These are phyloP conservation scores for Catharus fuscescens DNA, from an alignment of 2,113 vertebrate genomes.

Conservation along the genomic window DNA sequence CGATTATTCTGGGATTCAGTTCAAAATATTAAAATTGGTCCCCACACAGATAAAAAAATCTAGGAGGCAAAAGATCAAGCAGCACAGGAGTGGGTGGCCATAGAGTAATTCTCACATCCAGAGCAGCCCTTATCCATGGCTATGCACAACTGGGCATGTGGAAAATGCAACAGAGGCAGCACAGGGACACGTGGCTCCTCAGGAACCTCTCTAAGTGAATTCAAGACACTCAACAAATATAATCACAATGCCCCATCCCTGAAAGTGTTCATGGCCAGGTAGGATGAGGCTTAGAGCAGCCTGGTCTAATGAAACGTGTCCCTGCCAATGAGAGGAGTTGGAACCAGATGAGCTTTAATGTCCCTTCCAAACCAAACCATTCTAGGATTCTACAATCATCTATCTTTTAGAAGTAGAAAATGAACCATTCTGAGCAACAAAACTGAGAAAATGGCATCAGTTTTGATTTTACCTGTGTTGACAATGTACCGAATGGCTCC, in stretches of 20 bases:
- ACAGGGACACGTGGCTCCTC: neutral
- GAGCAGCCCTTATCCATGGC: neutral
- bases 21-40: neutral
- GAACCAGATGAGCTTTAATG: neutral
- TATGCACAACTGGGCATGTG: fast-evolving
- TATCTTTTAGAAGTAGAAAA: neutral
- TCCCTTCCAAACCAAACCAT: neutral
- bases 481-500: slow-evolving; percentile 95
- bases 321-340: neutral
- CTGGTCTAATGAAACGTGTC: neutral
- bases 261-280: neutral
- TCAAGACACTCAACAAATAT: neutral
- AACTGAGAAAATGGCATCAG: neutral
- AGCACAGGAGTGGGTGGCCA: neutral
- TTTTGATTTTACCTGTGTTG: slow-evolving; percentile 85
- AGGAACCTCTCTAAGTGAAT: neutral
- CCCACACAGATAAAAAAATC: neutral
- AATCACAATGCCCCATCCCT: neutral
- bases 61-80: neutral
- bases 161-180: neutral
- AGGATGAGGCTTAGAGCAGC: neutral
- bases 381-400: neutral
- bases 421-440: neutral
- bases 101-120: neutral
- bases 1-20: neutral